A percentile compares a stretch with the other conserved stretches of the same genome.
Conservation (phyloP, 2,797 vertebrate genomes). For the Hoplostethus atlanticus region DNA sequence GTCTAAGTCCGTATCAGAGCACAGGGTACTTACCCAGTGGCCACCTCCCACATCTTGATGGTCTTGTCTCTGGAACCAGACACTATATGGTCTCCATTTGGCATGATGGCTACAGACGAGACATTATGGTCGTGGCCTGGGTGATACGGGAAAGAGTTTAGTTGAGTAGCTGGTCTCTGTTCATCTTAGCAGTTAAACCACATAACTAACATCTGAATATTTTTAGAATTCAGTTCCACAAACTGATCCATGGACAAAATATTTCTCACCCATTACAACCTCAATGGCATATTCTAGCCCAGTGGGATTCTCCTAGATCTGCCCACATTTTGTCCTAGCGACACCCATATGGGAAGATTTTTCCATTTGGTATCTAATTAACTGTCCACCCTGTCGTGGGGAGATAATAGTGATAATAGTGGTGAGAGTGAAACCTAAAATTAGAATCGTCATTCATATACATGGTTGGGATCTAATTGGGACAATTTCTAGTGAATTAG, state of each 20-base stretch:
- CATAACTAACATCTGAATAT: background rate
- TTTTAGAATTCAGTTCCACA: background rate
- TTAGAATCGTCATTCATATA: too few relatives aligned
- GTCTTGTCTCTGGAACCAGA: conserved; percentile 99
- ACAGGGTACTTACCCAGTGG: conserved; percentile 91
- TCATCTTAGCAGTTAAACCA: conserved; percentile 1
- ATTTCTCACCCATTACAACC: background rate
- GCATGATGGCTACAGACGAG: conserved; percentile 99
- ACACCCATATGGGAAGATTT: too few relatives aligned
- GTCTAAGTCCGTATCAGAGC: background rate
- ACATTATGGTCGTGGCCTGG: conserved; percentile 99
- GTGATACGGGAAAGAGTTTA: conserved; percentile 34
- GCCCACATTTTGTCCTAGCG: too few relatives aligned
- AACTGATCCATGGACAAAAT: background rate
- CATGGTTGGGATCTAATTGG: too few relatives aligned
- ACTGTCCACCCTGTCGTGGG: too few relatives aligned
- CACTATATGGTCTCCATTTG: conserved; percentile 99
- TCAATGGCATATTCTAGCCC: background rate
- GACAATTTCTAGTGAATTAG: too few relatives aligned
- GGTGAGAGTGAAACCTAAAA: too few relatives aligned
- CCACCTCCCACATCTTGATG: conserved; percentile 99
- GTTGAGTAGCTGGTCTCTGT: background rate
- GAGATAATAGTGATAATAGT: too few relatives aligned
- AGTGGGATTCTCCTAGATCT: too few relatives aligned
- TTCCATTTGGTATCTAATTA: too few relatives aligned